phyloP scores from a whole-genome alignment of 2,797 vertebrate species.

The Cynodonichthys magdalenae region DNA sequence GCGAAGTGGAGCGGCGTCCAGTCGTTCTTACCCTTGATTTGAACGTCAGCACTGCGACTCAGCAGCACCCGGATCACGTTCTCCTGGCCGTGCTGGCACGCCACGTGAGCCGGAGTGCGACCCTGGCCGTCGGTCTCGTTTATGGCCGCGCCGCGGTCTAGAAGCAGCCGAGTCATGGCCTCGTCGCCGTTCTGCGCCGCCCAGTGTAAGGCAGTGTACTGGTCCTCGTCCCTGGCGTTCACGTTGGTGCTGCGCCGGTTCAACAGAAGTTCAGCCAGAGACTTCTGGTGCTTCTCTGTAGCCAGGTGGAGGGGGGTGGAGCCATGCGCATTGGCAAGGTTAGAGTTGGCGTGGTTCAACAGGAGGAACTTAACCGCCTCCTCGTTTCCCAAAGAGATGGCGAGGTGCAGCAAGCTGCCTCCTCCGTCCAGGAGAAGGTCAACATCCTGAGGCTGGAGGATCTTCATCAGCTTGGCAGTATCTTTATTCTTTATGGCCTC shows the following conservation, averaged over 20 bases:
- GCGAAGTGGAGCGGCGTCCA: constrained; percentile 95
- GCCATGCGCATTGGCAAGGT: constrained; percentile 86
- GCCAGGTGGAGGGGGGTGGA: constrained; percentile 93
- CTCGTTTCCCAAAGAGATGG: constrained; percentile 88
- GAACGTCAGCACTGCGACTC: constrained; percentile 86
- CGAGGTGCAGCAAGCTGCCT: constrained; percentile 90
- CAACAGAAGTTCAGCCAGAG: constrained; percentile 87
- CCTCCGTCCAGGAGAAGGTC: constrained; percentile 91
- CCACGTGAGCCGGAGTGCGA: constrained; percentile 91
- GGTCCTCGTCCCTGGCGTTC: constrained; percentile 95
- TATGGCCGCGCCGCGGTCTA: constrained; percentile 87
- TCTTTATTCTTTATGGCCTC: constrained; percentile 93
- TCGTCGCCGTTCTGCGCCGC: constrained; percentile 94
- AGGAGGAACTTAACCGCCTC: constrained; percentile 96
- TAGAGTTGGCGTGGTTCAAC: constrained; percentile 92
- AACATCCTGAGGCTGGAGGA: constrained; percentile 97
- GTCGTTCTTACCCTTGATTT: constrained; percentile 87
- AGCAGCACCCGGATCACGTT: constrained; percentile 89
- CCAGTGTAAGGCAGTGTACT: constrained; percentile 97
- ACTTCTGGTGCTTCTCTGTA: constrained; percentile 86
- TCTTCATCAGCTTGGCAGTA: constrained; percentile 95
- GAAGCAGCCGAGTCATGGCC: constrained; percentile 87
- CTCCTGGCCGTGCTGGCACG: constrained; percentile 96
- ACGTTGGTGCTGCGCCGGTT: constrained; percentile 90
- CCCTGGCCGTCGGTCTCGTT: constrained; percentile 92